Evolutionary conservation across 1,140 invertebrate species (phyloP).

Genomic region (Drosophila ohnishii): DNA sequence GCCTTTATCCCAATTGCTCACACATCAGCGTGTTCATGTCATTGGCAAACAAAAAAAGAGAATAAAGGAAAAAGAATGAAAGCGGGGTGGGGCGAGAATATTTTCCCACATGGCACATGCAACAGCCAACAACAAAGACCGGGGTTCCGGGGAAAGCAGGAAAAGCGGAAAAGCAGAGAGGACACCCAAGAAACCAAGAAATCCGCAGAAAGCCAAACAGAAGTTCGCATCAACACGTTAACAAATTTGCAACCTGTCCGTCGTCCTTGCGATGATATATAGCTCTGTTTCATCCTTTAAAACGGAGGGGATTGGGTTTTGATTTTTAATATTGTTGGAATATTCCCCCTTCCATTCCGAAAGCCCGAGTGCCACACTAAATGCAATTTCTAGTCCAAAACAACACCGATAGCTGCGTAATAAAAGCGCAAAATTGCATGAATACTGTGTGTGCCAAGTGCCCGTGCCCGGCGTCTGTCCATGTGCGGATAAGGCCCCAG

Average conservation of each 20-base stretch:
- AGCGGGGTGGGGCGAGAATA: neutral
- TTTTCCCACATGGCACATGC: slow-evolving; percentile 24
- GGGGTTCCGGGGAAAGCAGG: neutral
- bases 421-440: slow-evolving; percentile 50
- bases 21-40: slow-evolving; percentile 36
- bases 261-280: slow-evolving; percentile 23
- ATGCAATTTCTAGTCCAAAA: slow-evolving; percentile 38
- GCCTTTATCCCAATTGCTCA: slow-evolving; percentile 16
- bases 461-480: slow-evolving; percentile 25
- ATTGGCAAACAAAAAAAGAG: slow-evolving; percentile 25
- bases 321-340: slow-evolving; percentile 22
- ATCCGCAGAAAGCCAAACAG: slow-evolving; percentile 19
- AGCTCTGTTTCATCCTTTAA: slow-evolving; percentile 12
- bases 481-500: slow-evolving; percentile 45
- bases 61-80: slow-evolving; percentile 9
- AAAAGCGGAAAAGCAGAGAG: slow-evolving; percentile 17
- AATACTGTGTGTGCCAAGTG: slow-evolving; percentile 24
- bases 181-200: slow-evolving; percentile 14
- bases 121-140: slow-evolving; percentile 5
- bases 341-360: neutral
- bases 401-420: slow-evolving; percentile 33
- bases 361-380: slow-evolving; percentile 11
- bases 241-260: slow-evolving; percentile 30
- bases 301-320: slow-evolving; percentile 5
- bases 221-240: slow-evolving; percentile 30